Conservation (phyloP, 2,113 vertebrate genomes). For the Chloropsis cyanopogon region DNA sequence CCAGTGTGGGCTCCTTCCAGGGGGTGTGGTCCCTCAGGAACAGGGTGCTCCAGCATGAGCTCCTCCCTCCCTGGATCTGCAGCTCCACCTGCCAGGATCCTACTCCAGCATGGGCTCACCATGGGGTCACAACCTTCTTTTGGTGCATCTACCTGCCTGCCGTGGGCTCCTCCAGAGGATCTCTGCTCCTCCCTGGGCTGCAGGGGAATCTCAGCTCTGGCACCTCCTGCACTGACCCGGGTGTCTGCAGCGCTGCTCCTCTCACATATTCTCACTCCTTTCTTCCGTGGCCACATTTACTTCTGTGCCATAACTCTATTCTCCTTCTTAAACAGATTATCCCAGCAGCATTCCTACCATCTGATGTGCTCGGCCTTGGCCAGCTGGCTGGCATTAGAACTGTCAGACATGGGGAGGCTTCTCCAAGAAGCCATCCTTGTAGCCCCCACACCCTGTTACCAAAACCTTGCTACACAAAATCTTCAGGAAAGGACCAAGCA, state of each 20-base stretch:
- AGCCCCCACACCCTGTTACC: background rate
- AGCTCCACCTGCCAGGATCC: background rate
- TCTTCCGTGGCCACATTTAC: background rate
- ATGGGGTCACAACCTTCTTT: background rate
- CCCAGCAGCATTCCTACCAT: too few relatives aligned
- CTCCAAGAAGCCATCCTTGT: background rate
- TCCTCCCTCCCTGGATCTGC: background rate
- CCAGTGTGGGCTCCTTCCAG: background rate
- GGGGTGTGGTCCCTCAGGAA: rapidly evolving
- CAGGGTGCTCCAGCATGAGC: background rate
- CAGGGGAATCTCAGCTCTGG: background rate
- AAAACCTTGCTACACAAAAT: background rate
- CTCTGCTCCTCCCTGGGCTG: background rate
- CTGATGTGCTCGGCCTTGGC: background rate
- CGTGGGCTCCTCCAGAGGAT: rapidly evolving
- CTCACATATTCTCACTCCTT: background rate
- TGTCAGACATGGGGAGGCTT: background rate
- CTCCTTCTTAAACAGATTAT: background rate
- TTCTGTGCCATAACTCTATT: background rate
- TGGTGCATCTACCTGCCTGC: background rate
- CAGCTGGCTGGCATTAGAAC: background rate
- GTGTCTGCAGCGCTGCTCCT: background rate
- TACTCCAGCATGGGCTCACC: background rate
- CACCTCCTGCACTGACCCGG: background rate
- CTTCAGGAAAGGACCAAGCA: background rate